These are phyloP conservation scores for Oreotrochilus melanogaster DNA, from an alignment of 2,113 vertebrate species.

Conservation along the genomic window DNA sequence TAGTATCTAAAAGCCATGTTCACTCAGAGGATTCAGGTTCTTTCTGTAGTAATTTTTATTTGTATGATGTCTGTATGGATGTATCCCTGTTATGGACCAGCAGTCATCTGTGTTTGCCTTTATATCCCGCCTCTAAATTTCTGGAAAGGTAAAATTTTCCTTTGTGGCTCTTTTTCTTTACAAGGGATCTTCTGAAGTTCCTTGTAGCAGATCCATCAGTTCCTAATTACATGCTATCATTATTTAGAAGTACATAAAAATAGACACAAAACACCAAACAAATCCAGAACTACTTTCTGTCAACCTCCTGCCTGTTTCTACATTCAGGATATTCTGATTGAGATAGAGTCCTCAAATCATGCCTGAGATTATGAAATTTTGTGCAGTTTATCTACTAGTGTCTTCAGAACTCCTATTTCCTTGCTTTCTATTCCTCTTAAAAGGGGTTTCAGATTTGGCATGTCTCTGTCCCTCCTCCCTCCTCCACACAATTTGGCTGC, in stretches of 20 bases:
- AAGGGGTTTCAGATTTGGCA: neutral
- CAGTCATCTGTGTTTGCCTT: neutral
- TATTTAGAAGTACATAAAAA: neutral
- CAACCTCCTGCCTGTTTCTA: neutral
- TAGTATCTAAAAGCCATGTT: neutral
- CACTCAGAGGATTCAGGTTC: neutral
- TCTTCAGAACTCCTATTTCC: neutral
- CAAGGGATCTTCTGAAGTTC: neutral
- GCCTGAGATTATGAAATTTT: neutral
- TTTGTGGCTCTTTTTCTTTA: fast-evolving
- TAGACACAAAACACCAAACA: neutral
- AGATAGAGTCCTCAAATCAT: neutral
- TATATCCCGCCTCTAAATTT: neutral
- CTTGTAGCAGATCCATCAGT: fast-evolving
- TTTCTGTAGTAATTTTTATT: neutral
- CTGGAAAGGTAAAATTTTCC: neutral
- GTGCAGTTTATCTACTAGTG: neutral
- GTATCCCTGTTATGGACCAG: neutral
- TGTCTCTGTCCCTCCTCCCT: neutral
- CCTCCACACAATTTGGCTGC: neutral
- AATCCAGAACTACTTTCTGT: neutral
- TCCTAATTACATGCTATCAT: neutral
- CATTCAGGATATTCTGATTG: neutral
- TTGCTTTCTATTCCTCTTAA: neutral
- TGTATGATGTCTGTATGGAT: neutral